phyloP scores from a whole-genome alignment of 2,113 vertebrate genomes.

The Bubalus kerabau region DNA sequence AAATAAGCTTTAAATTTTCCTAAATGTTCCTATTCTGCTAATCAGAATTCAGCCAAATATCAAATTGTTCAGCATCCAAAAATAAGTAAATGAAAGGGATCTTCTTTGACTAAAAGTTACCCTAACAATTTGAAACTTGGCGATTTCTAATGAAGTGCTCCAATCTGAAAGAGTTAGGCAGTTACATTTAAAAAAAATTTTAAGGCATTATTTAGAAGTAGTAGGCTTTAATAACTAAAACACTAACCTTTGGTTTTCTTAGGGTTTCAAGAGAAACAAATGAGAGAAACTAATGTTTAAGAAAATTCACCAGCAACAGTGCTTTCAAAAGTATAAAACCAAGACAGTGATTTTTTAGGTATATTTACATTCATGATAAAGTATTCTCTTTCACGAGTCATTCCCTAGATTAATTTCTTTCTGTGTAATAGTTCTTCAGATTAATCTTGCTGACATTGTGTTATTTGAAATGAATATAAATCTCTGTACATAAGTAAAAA shows the following conservation, averaged over 20 bases:
- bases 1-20: conserved; percentile 9
- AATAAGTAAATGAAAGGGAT: background rate
- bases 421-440: background rate
- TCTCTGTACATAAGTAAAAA: background rate
- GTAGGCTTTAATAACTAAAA: background rate
- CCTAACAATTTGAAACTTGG: background rate
- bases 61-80: background rate
- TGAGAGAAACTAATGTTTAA: background rate
- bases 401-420: background rate
- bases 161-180: background rate
- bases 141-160: background rate
- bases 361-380: background rate
- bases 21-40: background rate
- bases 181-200: background rate
- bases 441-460: background rate
- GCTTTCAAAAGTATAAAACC: conserved; percentile 9
- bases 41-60: background rate
- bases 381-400: background rate
- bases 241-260: background rate
- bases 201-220: background rate
- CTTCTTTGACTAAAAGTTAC: background rate
- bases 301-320: background rate
- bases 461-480: background rate
- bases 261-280: background rate
- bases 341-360: background rate